Base-by-base conservation (phyloP, 2,888 invertebrate genomes). In the Drosophila quasianomalipes region DNA sequence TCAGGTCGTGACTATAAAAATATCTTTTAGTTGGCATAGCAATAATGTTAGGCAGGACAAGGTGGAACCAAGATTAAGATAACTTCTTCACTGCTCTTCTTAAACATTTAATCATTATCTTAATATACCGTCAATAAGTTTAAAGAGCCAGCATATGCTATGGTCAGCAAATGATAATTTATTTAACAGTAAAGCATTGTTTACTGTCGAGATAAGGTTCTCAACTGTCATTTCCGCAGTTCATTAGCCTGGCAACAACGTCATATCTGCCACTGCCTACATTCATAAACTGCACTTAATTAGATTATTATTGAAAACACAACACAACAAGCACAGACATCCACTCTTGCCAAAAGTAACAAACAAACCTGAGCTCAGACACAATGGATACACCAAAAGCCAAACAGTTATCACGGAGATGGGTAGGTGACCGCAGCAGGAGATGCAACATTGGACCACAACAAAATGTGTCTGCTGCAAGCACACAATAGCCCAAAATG, bases 381-480 rank as follows among this genome's bases (percentile, higher is more conserved):
- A 80, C 74, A 80, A 80, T 80, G 66, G 67, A 65, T 59, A 76
- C 66, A 69, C 73, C 80, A 76, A 76, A 79, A 79, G 79, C 76
- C 68, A 79, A 79, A 79, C 66, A 66, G 80, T 67, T 73, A 69
- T 65, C 60, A 73, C 57, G 54, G 59, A 64, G 66, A 6, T 19
- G 33, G 55, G 30, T 63, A 57, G 76, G 57, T 69, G 31, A 79
- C 79, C 80, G 68, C 79, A 79, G 79, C 41, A 49, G 39, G 47
- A 74, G 61, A 53, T 66, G 73, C 44, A 78, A 39, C 44, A 62
- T 33, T 61, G 74, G 74, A 75, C 85, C 88, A 81, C 83, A 85
- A 79, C 85, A 82, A 88, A 88, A 88, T 88, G 83, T 88, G 85
- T 88, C 85, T 85, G 88, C 58, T 81, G 76, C 88, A 84, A 81